A percentile compares a stretch with the other conserved stretches of the same genome.
These are phyloP conservation scores for Capricornis sumatraensis DNA, from an alignment of 2,113 vertebrate genomes.

Conservation along the genomic window DNA sequence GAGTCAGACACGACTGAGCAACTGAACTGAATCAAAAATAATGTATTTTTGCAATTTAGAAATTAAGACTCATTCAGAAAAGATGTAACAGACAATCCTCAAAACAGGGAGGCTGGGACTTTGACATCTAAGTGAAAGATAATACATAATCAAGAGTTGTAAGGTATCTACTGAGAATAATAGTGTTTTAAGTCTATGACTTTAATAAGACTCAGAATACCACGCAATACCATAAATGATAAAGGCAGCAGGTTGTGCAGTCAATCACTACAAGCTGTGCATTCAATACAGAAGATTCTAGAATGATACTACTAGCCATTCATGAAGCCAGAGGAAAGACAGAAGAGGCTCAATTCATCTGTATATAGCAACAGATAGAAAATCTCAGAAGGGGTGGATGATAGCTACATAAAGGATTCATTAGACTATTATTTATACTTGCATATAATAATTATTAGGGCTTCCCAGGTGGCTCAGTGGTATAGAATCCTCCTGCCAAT, in stretches of 20 bases:
- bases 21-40: constrained; percentile 33
- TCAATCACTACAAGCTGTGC: background rate
- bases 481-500: background rate
- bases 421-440: background rate
- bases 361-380: background rate
- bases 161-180: background rate
- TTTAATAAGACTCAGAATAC: background rate
- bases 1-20: no score
- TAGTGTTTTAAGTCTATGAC: background rate
- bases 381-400: background rate
- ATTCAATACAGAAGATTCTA: background rate
- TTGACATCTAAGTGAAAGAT: background rate
- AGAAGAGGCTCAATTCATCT: background rate
- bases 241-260: background rate
- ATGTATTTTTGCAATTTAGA: constrained; percentile 9
- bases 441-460: background rate
- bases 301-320: background rate
- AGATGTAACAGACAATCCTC: background rate
- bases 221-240: background rate
- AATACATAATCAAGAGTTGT: background rate
- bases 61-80: constrained; percentile 5
- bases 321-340: background rate
- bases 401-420: background rate
- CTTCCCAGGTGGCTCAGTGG: background rate
- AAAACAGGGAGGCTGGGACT: background rate